phyloP scores from a whole-genome alignment of 2,113 vertebrate genomes.

The Crocuta crocuta region DNA sequence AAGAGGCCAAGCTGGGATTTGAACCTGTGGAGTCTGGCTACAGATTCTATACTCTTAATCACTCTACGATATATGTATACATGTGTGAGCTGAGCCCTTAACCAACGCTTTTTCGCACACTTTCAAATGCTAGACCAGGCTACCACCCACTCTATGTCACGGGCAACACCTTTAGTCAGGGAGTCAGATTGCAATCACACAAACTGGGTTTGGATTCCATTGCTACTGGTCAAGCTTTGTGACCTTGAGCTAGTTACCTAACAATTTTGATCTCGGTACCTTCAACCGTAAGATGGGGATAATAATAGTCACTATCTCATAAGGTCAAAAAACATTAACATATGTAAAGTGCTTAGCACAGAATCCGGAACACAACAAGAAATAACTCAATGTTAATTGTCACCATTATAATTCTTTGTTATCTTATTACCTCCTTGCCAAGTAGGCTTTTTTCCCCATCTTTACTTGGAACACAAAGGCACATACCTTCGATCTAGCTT shows the following conservation, averaged over 20 bases:
- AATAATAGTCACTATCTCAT: neutral
- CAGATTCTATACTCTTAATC: neutral
- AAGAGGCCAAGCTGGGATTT: neutral
- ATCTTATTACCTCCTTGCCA: neutral
- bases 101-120: neutral
- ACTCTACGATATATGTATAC: neutral
- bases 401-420: neutral
- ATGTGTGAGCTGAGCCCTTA: neutral
- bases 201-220: neutral
- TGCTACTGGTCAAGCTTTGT: neutral
- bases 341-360: neutral
- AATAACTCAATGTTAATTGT: neutral
- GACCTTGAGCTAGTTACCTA: neutral
- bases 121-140: neutral
- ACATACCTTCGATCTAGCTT: neutral
- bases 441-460: neutral
- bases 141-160: neutral
- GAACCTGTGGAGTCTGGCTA: neutral
- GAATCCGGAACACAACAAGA: neutral
- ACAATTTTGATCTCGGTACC: neutral
- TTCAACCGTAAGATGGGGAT: neutral
- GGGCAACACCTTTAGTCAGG: neutral
- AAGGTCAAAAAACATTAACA: neutral
- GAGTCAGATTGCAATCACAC: neutral
- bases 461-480: constrained; percentile 6